phyloP scores from a whole-genome alignment of 2,888 invertebrate species.

The Amphipyra tragopoginis region DNA sequence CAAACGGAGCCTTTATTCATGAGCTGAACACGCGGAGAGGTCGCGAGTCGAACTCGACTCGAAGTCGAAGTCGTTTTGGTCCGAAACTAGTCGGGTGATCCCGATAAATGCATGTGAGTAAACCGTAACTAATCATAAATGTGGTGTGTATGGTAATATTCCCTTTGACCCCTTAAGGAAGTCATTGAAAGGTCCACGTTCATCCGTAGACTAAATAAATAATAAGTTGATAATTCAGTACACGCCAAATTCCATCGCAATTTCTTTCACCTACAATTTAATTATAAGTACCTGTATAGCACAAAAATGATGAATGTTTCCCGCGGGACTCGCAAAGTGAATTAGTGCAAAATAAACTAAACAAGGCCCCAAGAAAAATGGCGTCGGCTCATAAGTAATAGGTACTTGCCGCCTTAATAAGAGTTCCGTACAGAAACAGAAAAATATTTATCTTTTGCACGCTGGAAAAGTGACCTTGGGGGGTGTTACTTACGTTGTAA shows the following conservation, averaged over 20 bases:
- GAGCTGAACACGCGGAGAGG: too few relatives aligned
- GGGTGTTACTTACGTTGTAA: too few relatives aligned
- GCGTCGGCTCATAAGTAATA: constrained; percentile 23
- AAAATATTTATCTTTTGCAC: constrained; percentile 15
- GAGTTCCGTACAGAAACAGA: constrained; percentile 19
- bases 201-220: too few relatives aligned
- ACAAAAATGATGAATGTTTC: constrained; percentile 56
- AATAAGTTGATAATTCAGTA: neutral
- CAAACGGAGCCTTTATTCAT: too few relatives aligned
- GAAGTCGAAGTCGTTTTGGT: too few relatives aligned
- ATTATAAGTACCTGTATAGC: constrained; percentile 28
- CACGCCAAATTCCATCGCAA: constrained; percentile 1
- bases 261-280: constrained; percentile 17
- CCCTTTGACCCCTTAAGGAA: too few relatives aligned
- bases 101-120: too few relatives aligned
- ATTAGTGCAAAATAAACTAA: constrained; percentile 57
- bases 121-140: too few relatives aligned
- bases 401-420: constrained; percentile 12
- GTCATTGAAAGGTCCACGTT: too few relatives aligned
- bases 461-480: neutral
- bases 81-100: too few relatives aligned
- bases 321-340: constrained; percentile 43
- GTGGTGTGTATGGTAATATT: too few relatives aligned
- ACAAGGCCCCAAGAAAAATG: constrained; percentile 35
- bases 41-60: too few relatives aligned